Base-by-base conservation (phyloP, 2,797 vertebrate genomes). In the Eurystomus glaucurus region DNA sequence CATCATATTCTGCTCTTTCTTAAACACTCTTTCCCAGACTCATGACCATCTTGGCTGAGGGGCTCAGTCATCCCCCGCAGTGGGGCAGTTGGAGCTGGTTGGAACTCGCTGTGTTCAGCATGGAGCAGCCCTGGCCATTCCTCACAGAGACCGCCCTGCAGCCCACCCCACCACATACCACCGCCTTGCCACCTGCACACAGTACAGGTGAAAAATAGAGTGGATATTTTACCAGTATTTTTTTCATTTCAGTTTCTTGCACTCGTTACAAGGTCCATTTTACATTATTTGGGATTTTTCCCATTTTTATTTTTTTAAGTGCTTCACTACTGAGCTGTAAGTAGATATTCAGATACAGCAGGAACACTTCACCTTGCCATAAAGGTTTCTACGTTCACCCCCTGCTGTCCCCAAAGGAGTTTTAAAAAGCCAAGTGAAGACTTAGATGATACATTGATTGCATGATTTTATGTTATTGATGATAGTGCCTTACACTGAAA, bases 41-140 rank as follows among this genome's bases (percentile, higher is more conserved):
- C 5, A 14, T 9, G 25, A 50, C 35, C 25, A 21, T 6, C 43
- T 29, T 18, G 13, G 4, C 16, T 21, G 29, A 5, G 9, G 15
- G 29, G 25, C 65, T 33, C 10, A 39, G 48, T 25, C 15, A 4
- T 46, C 11, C 13, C 66, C 29, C 23, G 10, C 1, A 2, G 29
- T 35, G 33, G 29, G 29, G 13, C 2, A 1, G 8, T 9, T 20
- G 33, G 48, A 62, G 16, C 10, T 3, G 1, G 17, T 4, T 48
- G 50, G 18, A 74, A 48, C 11, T 3, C 2, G 10, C 16, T 23
- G 7, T 25, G 14, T 22, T 8, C 28, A 16, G 51, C 28, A 54
- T 6, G 26, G 16, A 14, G 51, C 3, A 2, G 72, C 39, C 43
- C 2, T 2, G 33, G 31, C 25, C 18, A 5, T 11, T 52, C 33